Conservation (phyloP, 2,797 vertebrate species). For the Pachyuromys duprasi region DNA sequence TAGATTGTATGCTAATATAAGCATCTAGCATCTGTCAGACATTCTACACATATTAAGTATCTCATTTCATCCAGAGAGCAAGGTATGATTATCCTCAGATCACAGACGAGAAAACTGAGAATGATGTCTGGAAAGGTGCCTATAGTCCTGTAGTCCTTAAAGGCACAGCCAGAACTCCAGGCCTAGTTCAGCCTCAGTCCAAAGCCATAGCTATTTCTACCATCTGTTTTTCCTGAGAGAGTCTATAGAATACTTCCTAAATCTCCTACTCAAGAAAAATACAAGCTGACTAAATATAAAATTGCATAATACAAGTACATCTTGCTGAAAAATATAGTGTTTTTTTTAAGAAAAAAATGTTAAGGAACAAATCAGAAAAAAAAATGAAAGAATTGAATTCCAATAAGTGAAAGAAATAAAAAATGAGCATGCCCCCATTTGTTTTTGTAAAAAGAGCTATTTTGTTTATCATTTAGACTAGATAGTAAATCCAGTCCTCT, state of each 20-base stretch:
- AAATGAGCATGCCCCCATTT: not conserved
- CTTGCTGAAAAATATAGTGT: not conserved
- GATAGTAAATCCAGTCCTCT: not conserved
- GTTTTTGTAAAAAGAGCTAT: not conserved
- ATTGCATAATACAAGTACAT: not conserved
- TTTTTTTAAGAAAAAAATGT: not conserved
- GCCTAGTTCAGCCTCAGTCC: not conserved
- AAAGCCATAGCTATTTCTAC: not conserved
- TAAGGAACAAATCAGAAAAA: not conserved
- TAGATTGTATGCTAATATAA: too few relatives aligned
- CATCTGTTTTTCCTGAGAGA: not conserved
- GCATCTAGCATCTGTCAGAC: not conserved
- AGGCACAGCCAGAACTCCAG: not conserved
- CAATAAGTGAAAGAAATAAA: conserved; percentile 23
- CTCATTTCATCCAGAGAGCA: not conserved
- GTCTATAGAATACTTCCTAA: not conserved
- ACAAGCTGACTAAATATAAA: not conserved
- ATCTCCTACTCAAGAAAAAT: not conserved
- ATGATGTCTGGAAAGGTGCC: not conserved
- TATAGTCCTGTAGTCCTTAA: not conserved
- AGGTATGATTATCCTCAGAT: not conserved
- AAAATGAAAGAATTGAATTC: not conserved
- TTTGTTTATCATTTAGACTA: conserved; percentile 11
- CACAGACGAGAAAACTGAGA: conserved; percentile 33
- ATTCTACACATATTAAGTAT: not conserved